Evolutionary conservation across 2,113 vertebrate genomes (phyloP), one percentile per base, ranked within the genome.

Genomic region (Galemys pyrenaicus): DNA sequence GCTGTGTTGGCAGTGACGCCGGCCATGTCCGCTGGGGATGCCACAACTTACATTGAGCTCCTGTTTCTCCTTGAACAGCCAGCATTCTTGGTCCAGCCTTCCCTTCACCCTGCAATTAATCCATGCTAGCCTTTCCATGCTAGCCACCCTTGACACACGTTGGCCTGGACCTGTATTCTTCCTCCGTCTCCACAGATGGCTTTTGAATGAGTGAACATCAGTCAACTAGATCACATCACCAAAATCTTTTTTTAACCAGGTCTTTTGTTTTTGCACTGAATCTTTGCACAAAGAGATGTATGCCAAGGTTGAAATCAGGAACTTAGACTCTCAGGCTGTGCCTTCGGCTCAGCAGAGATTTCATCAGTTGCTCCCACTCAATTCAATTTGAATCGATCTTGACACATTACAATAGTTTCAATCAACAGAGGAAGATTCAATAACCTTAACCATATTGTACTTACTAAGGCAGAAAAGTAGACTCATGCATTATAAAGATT

Each of bases 321-420:
- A 67, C 28, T 67, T 44, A 67, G 5, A 1, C 68, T 84, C 49
- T 83, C 54, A 20, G 8, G 41, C 49, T 89, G 24, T 46, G 17
- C 75, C 89, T 74, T 30, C 44, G 30, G 41, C 91, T 95, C 83
- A 64, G 71, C 20, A 11, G 12, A 41, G 46, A 83, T 89, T 89
- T 71, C 19, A 2, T 91, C 82, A 79, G 0, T 51, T 85, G 68
- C 58, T 92, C 49, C 77, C 5, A 6, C 35, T 84, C 30, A 46
- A 70, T 77, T 78, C 75, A 77, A 10, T 95, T 77, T 91, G 39
- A 91, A 92, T 97, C 16, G 20, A 96, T 92, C 84, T 68, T 95
- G 94, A 92, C 95, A 94, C 79, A 81, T 96, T 87, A 89, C 65
- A 93, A 20, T 87, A 62, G 65, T 89, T 94, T 95, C 93, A 91